Conservation (phyloP, 2,113 vertebrate genomes). For the Hyla sarda region DNA sequence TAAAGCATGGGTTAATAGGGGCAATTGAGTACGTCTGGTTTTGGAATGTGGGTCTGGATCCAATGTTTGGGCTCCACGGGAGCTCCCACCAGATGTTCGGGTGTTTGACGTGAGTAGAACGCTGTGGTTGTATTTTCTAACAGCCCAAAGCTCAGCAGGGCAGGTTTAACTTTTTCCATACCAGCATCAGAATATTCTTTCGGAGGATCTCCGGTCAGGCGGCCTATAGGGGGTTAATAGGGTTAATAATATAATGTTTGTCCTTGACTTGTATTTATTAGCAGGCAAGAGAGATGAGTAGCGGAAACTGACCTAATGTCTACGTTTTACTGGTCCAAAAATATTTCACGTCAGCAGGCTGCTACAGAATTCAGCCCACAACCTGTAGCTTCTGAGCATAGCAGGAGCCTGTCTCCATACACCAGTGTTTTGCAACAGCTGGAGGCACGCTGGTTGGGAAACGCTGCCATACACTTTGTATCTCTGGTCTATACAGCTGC, state of each 20-base stretch:
- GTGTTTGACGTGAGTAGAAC: conserved; percentile 3
- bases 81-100: conserved; percentile 53
- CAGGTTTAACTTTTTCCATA: not conserved
- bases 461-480: too few relatives aligned
- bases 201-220: not conserved
- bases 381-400: not conserved
- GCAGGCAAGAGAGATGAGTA: not conserved
- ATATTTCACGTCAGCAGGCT: not conserved
- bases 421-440: too few relatives aligned
- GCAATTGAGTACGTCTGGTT: conserved; percentile 21
- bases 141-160: not conserved
- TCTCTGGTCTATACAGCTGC: too few relatives aligned
- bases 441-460: too few relatives aligned
- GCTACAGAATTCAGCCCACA: not conserved
- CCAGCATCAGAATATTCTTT: not conserved
- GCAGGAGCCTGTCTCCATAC: not conserved
- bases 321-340: conserved; percentile 5
- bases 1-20: conserved; percentile 20
- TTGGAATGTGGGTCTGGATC: conserved; percentile 41
- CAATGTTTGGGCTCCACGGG: conserved; percentile 47
- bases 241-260: not conserved
- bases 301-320: conserved; percentile 50
- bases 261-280: not conserved
- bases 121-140: conserved; percentile 33
- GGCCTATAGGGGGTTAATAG: not conserved